Conservation (phyloP, 1,140 invertebrate species). For the Amphibalanus amphitrite region DNA sequence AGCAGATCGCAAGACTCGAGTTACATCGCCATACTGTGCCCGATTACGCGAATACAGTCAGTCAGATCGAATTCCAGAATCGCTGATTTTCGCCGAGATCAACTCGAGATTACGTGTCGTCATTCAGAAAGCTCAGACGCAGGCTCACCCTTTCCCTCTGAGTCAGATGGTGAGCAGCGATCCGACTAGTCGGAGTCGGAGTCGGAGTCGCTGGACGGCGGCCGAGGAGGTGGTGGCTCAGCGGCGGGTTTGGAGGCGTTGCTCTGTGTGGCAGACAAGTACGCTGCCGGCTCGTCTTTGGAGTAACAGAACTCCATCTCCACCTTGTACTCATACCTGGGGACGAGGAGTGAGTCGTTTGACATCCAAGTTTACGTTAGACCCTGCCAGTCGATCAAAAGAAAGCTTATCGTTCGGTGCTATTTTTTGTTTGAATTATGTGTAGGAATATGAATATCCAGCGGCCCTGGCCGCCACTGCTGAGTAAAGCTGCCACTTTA, state of each 20-base stretch:
- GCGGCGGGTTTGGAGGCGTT: slow-evolving; percentile 21
- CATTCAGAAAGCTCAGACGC: neutral
- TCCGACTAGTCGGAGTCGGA: slow-evolving; percentile 14
- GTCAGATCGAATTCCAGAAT: neutral
- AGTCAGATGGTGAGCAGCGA: neutral
- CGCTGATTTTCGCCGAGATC: neutral
- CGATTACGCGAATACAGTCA: neutral
- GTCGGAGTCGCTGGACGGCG: slow-evolving; percentile 19
- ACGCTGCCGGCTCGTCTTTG: slow-evolving; percentile 32
- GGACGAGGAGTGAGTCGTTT: neutral
- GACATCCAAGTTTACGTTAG: neutral
- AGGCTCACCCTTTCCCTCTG: neutral
- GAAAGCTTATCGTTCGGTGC: no score
- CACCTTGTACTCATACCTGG: slow-evolving; percentile 37
- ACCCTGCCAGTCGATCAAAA: neutral
- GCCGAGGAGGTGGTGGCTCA: slow-evolving; percentile 10
- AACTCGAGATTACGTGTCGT: neutral
- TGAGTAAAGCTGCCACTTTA: no score
- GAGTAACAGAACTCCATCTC: slow-evolving; percentile 52
- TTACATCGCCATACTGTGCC: neutral
- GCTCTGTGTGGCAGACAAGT: slow-evolving; percentile 45
- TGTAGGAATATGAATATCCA: no score
- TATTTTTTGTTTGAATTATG: no score
- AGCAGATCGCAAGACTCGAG: neutral
- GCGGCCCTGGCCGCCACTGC: no score